Evolutionary conservation across 2,113 vertebrate genomes (phyloP), one percentile per base, ranked within the genome.

Genomic region (Macroglossus sobrinus): DNA sequence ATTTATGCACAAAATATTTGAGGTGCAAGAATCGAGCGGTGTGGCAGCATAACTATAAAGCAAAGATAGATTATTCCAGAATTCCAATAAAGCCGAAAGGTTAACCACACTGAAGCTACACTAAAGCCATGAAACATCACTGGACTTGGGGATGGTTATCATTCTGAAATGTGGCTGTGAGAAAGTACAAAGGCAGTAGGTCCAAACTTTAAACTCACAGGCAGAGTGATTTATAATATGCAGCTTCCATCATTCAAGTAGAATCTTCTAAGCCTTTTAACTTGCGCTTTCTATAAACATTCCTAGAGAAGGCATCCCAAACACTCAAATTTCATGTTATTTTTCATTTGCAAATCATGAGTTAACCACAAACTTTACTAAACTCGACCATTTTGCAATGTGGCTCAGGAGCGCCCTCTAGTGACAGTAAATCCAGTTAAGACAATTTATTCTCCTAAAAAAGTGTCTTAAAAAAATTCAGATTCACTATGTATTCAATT

Each of bases 331-430:
- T 94, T 87, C 95, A n/a, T 5, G 22, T 0, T 0, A 7, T 18
- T 19, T 43, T 53, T 0, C 55, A 71, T 45, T 5, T 33, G 14
- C 30, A 94, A 78, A 75, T 66, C 33, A 50, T 1, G 28, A 74
- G 10, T 57, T 15, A 66, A 35, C 5, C 0, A 33, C 40, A 74
- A 94, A 55, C 35, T 10, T 57, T 3, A 19, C 33, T 19, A 0
- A 89, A 26, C 8, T 2, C 22, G 0, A 12, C 61, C 84, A 3
- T 0, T 35, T 97, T 59, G 53, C 84, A 87, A 16, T 0, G 0
- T 96, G 76, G 97, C 76, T 92, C 53, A 50, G 8, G 64, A 72
- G 89, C 81, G 97, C 97, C 98, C 98, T 98, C 98, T 98, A 88
- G 92, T 97, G 98, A 97, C 33, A 28, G 2, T 10, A 10, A 8